Evolutionary conservation across 2,113 vertebrate genomes (phyloP).

Genomic region (Caranx melampygus): DNA sequence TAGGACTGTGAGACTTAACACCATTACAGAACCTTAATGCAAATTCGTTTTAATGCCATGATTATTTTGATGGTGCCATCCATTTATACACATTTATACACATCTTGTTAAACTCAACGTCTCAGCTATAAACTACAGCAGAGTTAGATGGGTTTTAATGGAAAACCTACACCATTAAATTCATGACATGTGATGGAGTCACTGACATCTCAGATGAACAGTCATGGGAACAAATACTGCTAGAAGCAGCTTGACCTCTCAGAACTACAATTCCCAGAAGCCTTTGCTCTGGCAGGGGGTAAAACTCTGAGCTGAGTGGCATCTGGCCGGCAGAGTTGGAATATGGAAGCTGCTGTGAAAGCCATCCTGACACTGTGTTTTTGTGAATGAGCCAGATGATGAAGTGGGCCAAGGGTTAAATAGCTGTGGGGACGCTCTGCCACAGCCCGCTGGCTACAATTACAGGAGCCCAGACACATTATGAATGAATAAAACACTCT

Average conservation of each 20-base stretch:
- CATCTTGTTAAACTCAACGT: too few relatives aligned
- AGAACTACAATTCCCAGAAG: constrained; percentile 56
- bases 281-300: constrained; percentile 39
- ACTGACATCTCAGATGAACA: background rate
- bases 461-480: constrained; percentile 56
- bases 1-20: too few relatives aligned
- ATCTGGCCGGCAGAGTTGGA: constrained; percentile 24
- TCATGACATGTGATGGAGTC: background rate
- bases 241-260: constrained; percentile 38
- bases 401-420: constrained; percentile 70
- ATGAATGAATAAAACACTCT: constrained; percentile 60
- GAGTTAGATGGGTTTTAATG: too few relatives aligned
- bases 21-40: too few relatives aligned
- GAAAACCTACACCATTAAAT: background rate
- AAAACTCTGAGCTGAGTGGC: constrained; percentile 5
- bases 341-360: constrained; percentile 39
- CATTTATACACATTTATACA: too few relatives aligned
- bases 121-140: too few relatives aligned
- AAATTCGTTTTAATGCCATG: too few relatives aligned
- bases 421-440: constrained; percentile 55
- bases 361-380: constrained; percentile 53
- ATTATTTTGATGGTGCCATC: too few relatives aligned
- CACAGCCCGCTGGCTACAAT: constrained; percentile 66
- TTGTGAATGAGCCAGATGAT: constrained; percentile 63
- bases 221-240: background rate